Base-by-base conservation (phyloP, 2,888 invertebrate genomes). In the Amiota minor region DNA sequence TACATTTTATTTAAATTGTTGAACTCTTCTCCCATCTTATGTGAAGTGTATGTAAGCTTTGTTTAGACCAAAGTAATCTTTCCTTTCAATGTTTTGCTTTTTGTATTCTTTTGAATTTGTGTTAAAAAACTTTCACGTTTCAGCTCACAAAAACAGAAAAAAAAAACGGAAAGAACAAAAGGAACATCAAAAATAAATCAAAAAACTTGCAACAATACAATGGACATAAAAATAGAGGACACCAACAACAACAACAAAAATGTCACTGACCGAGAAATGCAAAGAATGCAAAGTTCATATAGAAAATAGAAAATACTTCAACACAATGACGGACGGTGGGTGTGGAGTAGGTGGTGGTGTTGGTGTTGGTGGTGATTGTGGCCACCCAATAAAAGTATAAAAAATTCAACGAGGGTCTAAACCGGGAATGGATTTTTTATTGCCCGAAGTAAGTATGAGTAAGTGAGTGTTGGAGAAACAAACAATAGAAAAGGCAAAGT, bases 181-280 rank as follows among this genome's bases (percentile, higher is more conserved):
- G 20, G 47, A 35, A 55, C 10, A 67, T 20, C 50, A 71, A 81
- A 35, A 80, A 77, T 80, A 78, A 81, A 81, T 81, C 79, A 82
- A 78, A 62, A 70, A 76, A 75, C 79, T 77, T 72, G 75, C 79
- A 80, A 76, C 80, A 76, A 78, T 77, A 75, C 59, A 10, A 18
- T 59, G 59, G 50, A 68, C 67, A 55, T 45, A 65, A 49, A 45
- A 56, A 59, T 16, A 53, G 70, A 76, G 61, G 68, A 59, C 68
- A 71, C 47, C 55, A 68, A 72, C 68, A 45, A 35, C 49, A 69
- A n/a, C 50, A 46, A 62, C 4, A 70, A 45, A 53, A 73, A 81
- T 84, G 84, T 83, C 83, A 83, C 74, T 84, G 83, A 84, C 83
- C 84, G 83, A 84, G 79, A 81, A 82, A 81, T 82, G 83, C 78